A percentile compares a stretch with the other conserved stretches of the same genome.
Conservation (phyloP, 1,140 invertebrate species). For the Pseudomyrmex sp. region DNA sequence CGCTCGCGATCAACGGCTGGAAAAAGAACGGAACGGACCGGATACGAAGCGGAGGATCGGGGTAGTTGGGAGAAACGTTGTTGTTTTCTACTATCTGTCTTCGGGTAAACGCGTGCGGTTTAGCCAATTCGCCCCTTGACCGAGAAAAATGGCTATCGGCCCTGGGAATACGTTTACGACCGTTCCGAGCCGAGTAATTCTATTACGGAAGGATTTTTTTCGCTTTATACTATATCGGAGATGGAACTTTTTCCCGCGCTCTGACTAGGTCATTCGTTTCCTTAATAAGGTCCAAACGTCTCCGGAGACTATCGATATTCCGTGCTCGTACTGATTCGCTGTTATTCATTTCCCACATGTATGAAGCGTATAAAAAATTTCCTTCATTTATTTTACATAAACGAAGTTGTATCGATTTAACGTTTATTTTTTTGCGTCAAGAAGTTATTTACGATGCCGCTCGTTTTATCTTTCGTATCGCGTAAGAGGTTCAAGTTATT, state of each 20-base stretch:
- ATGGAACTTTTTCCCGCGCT: conserved; percentile 67
- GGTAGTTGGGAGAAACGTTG: conserved; percentile 55
- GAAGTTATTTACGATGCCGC: not conserved
- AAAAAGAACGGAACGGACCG: conserved; percentile 14
- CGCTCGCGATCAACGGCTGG: conserved; percentile 15
- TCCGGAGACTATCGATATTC: conserved; percentile 64
- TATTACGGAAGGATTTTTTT: conserved; percentile 85
- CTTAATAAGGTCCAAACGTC: conserved; percentile 75
- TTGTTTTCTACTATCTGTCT: conserved; percentile 81
- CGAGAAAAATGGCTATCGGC: conserved; percentile 85
- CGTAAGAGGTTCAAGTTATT: conserved; percentile 1
- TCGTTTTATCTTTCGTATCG: not conserved
- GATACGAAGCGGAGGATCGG: conserved; percentile 40
- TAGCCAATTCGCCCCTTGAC: conserved; percentile 84
- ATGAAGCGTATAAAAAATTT: not conserved
- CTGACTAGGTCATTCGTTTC: conserved; percentile 72
- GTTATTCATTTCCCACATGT: not conserved
- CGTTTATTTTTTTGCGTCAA: conserved; percentile 12
- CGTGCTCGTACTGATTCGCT: conserved; percentile 1
- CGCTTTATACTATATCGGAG: conserved; percentile 82
- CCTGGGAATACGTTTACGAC: conserved; percentile 85
- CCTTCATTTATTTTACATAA: not conserved
- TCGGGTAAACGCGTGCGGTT: conserved; percentile 81
- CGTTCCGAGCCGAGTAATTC: conserved; percentile 84
- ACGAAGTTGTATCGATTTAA: not conserved